phyloP scores from a whole-genome alignment of 1,140 invertebrate species.

The Sogatella furcifera region DNA sequence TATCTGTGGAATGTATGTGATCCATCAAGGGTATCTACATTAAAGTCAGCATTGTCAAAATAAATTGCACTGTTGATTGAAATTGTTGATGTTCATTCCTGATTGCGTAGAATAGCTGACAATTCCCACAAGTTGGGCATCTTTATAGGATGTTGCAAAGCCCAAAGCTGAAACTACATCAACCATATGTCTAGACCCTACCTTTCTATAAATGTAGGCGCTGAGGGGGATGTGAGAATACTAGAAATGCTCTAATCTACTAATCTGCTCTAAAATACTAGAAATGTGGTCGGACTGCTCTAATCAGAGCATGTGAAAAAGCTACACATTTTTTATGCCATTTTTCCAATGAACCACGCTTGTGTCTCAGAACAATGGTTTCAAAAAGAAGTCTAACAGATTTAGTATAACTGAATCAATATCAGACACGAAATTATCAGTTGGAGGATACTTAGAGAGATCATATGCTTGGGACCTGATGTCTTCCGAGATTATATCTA shows the following conservation, averaged over 20 bases:
- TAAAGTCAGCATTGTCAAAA: too few relatives aligned
- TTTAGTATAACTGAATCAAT: constrained; percentile 7
- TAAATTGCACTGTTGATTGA: too few relatives aligned
- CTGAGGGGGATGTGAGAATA: constrained; percentile 19
- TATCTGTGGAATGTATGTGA: too few relatives aligned
- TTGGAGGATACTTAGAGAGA: constrained; percentile 25
- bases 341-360: constrained; percentile 8
- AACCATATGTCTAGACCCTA: constrained; percentile 21
- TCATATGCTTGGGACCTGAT: constrained; percentile 27
- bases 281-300: constrained; percentile 21
- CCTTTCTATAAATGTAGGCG: constrained; percentile 21
- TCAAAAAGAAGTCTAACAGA: background rate
- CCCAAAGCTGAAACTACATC: constrained; percentile 20
- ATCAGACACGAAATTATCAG: constrained; percentile 11
- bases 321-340: too few relatives aligned
- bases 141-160: constrained; percentile 20
- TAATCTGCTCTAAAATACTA: too few relatives aligned
- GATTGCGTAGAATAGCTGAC: constrained; percentile 14
- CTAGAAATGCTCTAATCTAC: too few relatives aligned
- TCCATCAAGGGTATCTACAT: too few relatives aligned
- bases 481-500: constrained; percentile 29
- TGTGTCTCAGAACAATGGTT: background rate
- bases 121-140: constrained; percentile 17
- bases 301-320: constrained; percentile 24
- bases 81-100: constrained; percentile 12